Base-by-base conservation (phyloP, 2,797 vertebrate genomes). In the Pampus argenteus region DNA sequence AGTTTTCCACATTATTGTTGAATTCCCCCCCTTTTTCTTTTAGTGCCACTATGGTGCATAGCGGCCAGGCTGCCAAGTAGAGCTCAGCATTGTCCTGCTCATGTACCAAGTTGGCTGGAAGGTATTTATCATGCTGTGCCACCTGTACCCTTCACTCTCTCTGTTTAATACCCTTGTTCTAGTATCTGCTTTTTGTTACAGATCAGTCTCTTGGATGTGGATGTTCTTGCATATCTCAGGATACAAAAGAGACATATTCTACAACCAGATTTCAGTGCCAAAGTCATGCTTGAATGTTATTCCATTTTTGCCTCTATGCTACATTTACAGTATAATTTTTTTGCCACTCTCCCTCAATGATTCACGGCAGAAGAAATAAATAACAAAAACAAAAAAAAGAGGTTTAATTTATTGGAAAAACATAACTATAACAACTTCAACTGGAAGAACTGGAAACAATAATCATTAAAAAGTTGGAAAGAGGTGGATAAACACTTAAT, bases 401-500 rank as follows among this genome's bases (percentile, higher is more conserved):
- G 66, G 49, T 79, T 71, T 78, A 84, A 81, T 78, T 79, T 78
- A 66, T 84, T 76, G 85, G 82, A 85, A 87, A 88, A 87, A 74
- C 15, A 81, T 73, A 76, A 66, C 54, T 68, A 66, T 47, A 51
- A 77, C 66, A 74, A 82, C 87, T 89, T 74, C 59, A 79, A 86
- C 74, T 86, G 81, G 76, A 86, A 81, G 71, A 66, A 65, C 66
- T 57, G 71, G 88, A 83, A 90, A 86, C 44, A 89, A 84, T 90
- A 73, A 88, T 83, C 62, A 84, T 86, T 57, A 74, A 76, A 79
- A 83, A 77, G 50, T 86, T 93, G 90, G 88, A 91, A 44, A 71
- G 63, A 72, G 82, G 64, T 68, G 83, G 76, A 92, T 90, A 90
- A 93, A 92, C 86, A 88, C 83, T 89, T 91, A 84, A 91, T 93